Conservation (phyloP, 2,797 vertebrate genomes). For the Spheniscus humboldti region DNA sequence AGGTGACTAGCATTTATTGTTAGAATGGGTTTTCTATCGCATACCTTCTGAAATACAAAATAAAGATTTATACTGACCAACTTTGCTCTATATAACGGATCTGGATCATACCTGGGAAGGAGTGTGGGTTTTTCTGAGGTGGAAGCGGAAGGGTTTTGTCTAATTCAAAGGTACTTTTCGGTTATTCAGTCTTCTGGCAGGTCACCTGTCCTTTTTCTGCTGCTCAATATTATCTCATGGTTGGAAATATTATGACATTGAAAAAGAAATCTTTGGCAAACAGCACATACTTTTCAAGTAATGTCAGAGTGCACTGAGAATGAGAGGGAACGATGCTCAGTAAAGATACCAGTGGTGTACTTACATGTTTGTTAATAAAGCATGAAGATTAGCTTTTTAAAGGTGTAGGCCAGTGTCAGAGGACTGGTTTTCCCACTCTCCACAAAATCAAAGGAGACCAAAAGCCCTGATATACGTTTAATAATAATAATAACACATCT, state of each 20-base stretch:
- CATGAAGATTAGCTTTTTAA: not conserved
- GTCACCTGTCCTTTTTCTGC: conserved; percentile 35
- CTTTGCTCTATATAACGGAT: not conserved
- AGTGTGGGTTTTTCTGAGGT: not conserved
- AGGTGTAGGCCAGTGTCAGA: not conserved
- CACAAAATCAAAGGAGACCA: not conserved
- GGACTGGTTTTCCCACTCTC: not conserved
- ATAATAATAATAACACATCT: not conserved
- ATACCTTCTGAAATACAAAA: conserved; percentile 69
- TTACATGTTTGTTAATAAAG: not conserved
- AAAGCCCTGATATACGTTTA: not conserved
- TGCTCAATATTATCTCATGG: not conserved
- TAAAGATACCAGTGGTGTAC: not conserved
- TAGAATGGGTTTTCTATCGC: conserved; percentile 73
- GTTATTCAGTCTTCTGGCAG: not conserved
- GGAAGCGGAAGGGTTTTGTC: conserved; percentile 7
- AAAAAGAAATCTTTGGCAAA: conserved; percentile 17
- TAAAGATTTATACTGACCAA: conserved; percentile 69
- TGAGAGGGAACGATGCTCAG: not conserved
- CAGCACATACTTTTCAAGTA: not conserved
- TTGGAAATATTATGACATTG: not conserved
- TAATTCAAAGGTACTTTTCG: conserved; percentile 41
- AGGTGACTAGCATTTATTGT: conserved; percentile 77
- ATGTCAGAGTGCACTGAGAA: not conserved
- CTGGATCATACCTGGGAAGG: conserved; percentile 37